Percentiles rank a stretch among this genome's conserved stretches.
These are phyloP conservation scores for Antechinus flavipes DNA, from an alignment of 2,113 vertebrate species.

Conservation along the genomic window DNA sequence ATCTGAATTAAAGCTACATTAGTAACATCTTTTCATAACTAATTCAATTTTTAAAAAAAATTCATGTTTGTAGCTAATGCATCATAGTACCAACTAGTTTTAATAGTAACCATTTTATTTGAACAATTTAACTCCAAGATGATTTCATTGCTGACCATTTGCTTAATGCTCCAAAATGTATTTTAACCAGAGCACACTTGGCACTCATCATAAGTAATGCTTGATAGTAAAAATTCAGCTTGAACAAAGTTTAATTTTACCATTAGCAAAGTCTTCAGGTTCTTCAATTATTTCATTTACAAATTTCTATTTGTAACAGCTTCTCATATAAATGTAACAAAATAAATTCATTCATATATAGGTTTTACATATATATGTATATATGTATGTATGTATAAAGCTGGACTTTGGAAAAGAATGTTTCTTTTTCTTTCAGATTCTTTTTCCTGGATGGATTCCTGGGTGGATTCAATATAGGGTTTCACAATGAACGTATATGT, in stretches of 20 bases:
- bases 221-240: not conserved
- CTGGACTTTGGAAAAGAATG: not conserved
- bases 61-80: not conserved
- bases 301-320: not conserved
- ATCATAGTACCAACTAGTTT: conserved; percentile 25
- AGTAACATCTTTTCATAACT: not conserved
- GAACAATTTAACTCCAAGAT: not conserved
- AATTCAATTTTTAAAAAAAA: not conserved
- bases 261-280: not conserved
- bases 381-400: not conserved
- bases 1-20: not conserved
- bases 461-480: not conserved
- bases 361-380: not conserved
- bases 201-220: conserved; percentile 17
- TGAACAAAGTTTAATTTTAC: conserved; percentile 29
- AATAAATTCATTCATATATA: not conserved
- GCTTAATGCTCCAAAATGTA: not conserved
- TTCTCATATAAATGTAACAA: conserved; percentile 1
- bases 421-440: not conserved
- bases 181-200: not conserved
- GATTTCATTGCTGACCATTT: not conserved
- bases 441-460: not conserved
- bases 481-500: not conserved
- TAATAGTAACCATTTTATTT: conserved; percentile 19
- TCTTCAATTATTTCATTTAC: not conserved